phyloP scores from a whole-genome alignment of 2,888 invertebrate genomes.

The Ariolimax columbianus region DNA sequence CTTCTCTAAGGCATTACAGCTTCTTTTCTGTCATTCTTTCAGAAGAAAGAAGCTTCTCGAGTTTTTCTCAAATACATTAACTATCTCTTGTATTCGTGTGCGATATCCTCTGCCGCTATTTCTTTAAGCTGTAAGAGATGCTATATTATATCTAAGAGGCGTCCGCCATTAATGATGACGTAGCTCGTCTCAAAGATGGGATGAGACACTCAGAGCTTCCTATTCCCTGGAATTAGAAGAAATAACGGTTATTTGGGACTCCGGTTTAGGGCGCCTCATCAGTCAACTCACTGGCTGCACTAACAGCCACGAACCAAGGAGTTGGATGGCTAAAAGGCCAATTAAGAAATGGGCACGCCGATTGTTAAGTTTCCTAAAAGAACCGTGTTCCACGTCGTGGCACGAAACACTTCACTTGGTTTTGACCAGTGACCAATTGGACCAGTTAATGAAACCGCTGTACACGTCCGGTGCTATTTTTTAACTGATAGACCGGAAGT shows the following conservation, averaged over 20 bases:
- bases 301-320: constrained; percentile 30
- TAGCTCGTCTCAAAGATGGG: neutral
- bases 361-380: constrained; percentile 41
- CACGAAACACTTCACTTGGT: constrained; percentile 30
- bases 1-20: no score
- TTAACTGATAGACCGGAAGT: constrained; percentile 30
- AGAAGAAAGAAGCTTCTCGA: neutral
- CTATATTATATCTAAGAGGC: neutral
- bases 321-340: constrained; percentile 44
- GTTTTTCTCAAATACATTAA: neutral
- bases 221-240: constrained; percentile 8
- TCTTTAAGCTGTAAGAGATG: neutral
- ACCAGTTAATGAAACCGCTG: constrained; percentile 36
- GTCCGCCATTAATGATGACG: neutral
- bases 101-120: neutral
- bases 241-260: constrained; percentile 38
- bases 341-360: constrained; percentile 46
- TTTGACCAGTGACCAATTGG: constrained; percentile 35
- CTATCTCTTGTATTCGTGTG: neutral
- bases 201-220: constrained; percentile 1
- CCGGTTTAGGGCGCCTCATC: constrained; percentile 26
- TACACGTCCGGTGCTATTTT: constrained; percentile 14
- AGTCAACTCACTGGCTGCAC: constrained; percentile 7
- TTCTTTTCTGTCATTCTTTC: no score
- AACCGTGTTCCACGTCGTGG: constrained; percentile 3